Base-by-base conservation (phyloP, 1,140 invertebrate species). In the Melitaea cinxia region DNA sequence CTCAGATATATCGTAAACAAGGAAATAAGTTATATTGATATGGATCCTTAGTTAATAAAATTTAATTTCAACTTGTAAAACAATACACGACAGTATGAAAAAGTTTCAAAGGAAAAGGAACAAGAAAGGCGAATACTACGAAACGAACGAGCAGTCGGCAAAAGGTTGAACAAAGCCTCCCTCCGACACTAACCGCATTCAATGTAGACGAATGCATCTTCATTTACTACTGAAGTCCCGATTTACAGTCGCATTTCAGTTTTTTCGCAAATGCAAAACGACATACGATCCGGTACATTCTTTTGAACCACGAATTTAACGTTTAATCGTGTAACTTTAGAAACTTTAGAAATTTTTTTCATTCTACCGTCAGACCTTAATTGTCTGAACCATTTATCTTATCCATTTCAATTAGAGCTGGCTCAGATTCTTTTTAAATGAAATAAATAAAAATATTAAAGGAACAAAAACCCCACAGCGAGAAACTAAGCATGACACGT, bases 161-260 rank as follows among this genome's bases (percentile, higher is more conserved):
- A 28, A 47, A 33, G 9, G 17, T 35, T 4, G 60, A 68, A 68
- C 67, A 70, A 72, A 63, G 58, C 59, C 42, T 12, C 42, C 28
- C 45, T 24, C 54, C 42, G 58, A 49, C 62, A 26, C 52, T 47
- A 49, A 47, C 50, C 60, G 70, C 68, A 76, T 78, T 78, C 73
- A 78, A 28, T 53, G 64, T 52, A 67, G 71, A 78, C 75, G 77
- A 78, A 73, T 76, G 65, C 65, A 64, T 70, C 66, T 76, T 78
- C 75, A 75, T 78, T 80, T 80, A 70, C 67, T 55, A 10, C 42
- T 47, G 21, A 39, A 59, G 68, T 67, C 65, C 47, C 30, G 28
- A 42, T 37, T 49, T 54, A n/a, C 35, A 55, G 39, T 15, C 37
- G 37, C 26, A 56, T 23, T 56, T 37, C 17, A 54, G 52, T 15